Evolutionary conservation across 2,888 invertebrate species (phyloP).

Genomic region (Ptychoptera albimana): DNA sequence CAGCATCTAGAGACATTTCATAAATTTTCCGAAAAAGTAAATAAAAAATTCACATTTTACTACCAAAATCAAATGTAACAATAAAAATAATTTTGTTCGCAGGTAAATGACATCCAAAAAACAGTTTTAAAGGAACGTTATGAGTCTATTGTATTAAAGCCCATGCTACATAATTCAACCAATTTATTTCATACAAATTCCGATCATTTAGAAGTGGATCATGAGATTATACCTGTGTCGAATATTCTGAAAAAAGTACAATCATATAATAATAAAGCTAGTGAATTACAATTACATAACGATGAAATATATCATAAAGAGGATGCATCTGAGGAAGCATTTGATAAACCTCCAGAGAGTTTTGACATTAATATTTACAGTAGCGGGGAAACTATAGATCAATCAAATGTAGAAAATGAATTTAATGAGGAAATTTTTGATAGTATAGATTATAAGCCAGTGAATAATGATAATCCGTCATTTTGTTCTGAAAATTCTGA

Average conservation of each 20-base stretch:
- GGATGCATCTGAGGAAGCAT: background rate
- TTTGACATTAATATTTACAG: background rate
- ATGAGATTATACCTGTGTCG: no score
- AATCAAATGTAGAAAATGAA: background rate
- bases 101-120: conserved; percentile 8
- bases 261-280: background rate
- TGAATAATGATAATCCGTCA: no score
- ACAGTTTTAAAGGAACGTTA: conserved; percentile 3
- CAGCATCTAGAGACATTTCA: conserved; percentile 8
- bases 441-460: no score
- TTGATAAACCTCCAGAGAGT: background rate
- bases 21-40: conserved; percentile 7
- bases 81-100: background rate
- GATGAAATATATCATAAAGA: background rate
- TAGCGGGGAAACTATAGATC: background rate
- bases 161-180: background rate
- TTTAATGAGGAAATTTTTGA: no score
- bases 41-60: background rate
- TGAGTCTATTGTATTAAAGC: background rate
- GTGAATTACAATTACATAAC: background rate
- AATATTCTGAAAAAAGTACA: no score
- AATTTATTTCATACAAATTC: background rate
- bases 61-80: background rate
- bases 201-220: no score
- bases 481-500: no score